phyloP scores from a whole-genome alignment of 2,113 vertebrate genomes.

The Pseudopipra pipra region DNA sequence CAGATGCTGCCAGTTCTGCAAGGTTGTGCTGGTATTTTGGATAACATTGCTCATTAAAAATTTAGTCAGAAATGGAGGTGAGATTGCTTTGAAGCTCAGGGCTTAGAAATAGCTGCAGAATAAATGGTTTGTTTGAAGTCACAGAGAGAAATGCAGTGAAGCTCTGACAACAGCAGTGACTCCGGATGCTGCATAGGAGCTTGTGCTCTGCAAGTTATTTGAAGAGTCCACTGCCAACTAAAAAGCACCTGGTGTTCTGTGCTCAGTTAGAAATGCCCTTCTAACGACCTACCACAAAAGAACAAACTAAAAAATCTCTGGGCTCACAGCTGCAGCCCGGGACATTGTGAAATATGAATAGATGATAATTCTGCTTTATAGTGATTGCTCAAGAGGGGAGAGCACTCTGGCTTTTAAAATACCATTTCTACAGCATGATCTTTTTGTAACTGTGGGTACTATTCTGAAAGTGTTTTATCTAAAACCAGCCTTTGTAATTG shows the following conservation, averaged over 20 bases:
- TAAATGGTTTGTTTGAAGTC: not conserved
- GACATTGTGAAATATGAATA: not conserved
- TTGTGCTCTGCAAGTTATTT: not conserved
- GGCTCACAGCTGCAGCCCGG: not conserved
- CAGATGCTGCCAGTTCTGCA: not conserved
- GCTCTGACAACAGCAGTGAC: not conserved
- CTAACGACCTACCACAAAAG: not conserved
- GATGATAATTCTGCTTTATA: not conserved
- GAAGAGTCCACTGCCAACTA: not conserved
- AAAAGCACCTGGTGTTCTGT: not conserved
- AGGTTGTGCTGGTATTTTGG: not conserved
- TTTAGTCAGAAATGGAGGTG: not conserved
- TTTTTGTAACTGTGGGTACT: not conserved
- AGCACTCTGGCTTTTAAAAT: not conserved
- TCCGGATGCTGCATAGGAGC: fast-evolving
- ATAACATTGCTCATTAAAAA: not conserved
- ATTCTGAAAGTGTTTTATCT: not conserved
- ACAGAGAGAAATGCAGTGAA: fast-evolving
- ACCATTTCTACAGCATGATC: not conserved
- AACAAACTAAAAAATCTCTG: not conserved
- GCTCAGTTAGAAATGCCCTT: not conserved
- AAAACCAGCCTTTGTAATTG: not conserved
- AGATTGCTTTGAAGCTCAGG: not conserved
- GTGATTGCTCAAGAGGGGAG: not conserved
- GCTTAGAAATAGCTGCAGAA: not conserved